These are phyloP conservation scores for Nephrotoma flavescens DNA, from an alignment of 2,888 invertebrate genomes.

Conservation along the genomic window DNA sequence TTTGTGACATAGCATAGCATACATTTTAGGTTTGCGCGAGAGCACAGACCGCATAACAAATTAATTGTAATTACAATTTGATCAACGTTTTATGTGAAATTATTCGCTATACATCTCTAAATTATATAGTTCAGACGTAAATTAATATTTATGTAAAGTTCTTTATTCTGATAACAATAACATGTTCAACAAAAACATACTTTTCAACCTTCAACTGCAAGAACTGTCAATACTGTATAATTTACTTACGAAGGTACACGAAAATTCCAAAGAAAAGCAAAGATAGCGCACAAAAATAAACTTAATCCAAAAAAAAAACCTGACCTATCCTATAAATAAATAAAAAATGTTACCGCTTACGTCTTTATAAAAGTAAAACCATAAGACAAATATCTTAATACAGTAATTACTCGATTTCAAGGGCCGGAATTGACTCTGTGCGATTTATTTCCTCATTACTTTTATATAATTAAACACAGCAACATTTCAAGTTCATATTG, in stretches of 20 bases:
- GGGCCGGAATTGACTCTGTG: not conserved
- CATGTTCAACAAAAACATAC: not conserved
- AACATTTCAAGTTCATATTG: not conserved
- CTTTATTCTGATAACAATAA: not conserved
- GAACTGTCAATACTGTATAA: not conserved
- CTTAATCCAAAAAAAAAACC: not conserved
- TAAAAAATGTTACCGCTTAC: not conserved
- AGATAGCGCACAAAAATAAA: not conserved
- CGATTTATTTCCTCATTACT: not conserved
- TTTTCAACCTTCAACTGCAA: not conserved
- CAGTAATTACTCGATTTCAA: not conserved
- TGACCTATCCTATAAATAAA: not conserved
- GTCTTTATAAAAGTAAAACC: not conserved
- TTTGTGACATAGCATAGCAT: not conserved
- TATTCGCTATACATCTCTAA: not conserved
- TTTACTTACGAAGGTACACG: not conserved
- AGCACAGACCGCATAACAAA: not conserved
- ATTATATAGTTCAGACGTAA: no score
- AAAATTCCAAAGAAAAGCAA: not conserved
- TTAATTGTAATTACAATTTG: not conserved
- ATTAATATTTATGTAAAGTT: no score
- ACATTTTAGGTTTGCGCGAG: no score
- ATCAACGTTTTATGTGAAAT: not conserved
- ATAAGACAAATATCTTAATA: not conserved
- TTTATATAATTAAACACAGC: not conserved